Base-by-base conservation (phyloP, 2,888 invertebrate genomes). In the Kryphioiulus occultus region DNA sequence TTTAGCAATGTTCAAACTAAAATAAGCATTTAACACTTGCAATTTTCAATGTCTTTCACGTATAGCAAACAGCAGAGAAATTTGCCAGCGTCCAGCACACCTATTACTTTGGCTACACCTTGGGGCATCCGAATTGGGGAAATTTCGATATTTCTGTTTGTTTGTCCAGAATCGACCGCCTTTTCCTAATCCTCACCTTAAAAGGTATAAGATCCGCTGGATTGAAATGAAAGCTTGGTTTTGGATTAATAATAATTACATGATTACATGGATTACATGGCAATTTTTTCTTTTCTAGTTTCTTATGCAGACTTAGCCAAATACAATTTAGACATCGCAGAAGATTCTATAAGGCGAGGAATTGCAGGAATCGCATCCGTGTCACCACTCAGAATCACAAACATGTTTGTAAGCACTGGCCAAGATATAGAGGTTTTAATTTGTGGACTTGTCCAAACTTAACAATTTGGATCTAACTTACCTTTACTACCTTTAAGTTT, bases 311-410 rank as follows among this genome's bases (percentile, higher is more conserved):
- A 90, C 68, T 88, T 90, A 42, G 89, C 90, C n/a, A 89, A 89
- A 87, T 90, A 90, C 89, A 90, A 89, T 88, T 87, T 90, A 30
- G 90, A 90, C 47, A 87, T 90, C 26, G 91, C 91, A 44, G 89
- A 91, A 89, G 91, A 91, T 85, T 91, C 91, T 42, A 91, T 91
- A 85, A 89, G 91, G 53, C 89, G 91, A 88, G 91, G 90, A 19
- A 90, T 91, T 78, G 91, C 91, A 26, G 91, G 91, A 59, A 89
- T 91, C 12, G 91, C 91, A 82, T 91, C 91, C n/a, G 91, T 91
- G 53, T 91, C 91, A 30, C 90, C 91, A 22, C 90, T 91, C 22
- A 89, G 91, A 88, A 90, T 91, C 86, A 91, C 91, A 47, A 91
- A 91, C 89, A 89, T 91, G n/a, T 91, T 91, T 88, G 91, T 91